Evolutionary conservation across 2,113 vertebrate species (phyloP).

Genomic region (Crotalus helleri): DNA sequence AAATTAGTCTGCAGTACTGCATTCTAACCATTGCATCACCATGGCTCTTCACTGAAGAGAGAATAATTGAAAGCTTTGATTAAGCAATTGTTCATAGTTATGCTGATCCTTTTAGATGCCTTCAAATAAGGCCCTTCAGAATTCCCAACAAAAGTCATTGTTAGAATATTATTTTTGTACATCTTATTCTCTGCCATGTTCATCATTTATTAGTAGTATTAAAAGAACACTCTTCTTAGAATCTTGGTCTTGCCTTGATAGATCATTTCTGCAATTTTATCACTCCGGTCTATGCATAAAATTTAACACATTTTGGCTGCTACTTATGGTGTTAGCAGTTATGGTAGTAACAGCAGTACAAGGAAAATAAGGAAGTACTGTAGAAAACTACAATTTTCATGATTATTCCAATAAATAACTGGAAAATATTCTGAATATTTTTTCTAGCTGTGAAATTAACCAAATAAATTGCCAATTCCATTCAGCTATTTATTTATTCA

Average conservation of each 20-base stretch:
- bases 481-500: background rate
- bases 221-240: background rate
- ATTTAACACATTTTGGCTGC: background rate
- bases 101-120: background rate
- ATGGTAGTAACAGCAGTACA: background rate
- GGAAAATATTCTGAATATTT: background rate
- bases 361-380: background rate
- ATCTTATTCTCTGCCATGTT: background rate
- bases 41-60: background rate
- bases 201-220: background rate
- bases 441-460: background rate
- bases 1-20: background rate
- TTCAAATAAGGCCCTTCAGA: background rate
- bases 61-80: background rate
- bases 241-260: background rate
- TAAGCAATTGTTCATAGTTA: background rate
- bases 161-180: background rate
- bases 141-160: background rate
- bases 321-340: background rate
- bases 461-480: background rate
- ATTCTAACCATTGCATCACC: background rate
- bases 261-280: background rate
- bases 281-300: background rate
- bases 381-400: background rate
- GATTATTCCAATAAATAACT: background rate